Evolutionary conservation across 1,140 invertebrate species (phyloP).

Genomic region (Calliphora vicina): DNA sequence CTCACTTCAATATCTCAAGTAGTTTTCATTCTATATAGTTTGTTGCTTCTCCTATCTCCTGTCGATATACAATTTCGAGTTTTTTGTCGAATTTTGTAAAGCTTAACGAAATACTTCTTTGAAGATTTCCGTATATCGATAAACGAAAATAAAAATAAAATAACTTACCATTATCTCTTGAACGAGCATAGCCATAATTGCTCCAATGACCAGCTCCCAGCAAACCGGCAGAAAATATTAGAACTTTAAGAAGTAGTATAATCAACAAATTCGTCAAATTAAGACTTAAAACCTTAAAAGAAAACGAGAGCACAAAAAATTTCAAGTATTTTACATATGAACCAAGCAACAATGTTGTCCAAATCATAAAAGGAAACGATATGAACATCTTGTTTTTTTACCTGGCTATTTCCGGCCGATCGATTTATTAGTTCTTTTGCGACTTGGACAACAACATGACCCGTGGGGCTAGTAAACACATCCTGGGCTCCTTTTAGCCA

Average conservation of each 20-base stretch:
- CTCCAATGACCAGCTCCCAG: conserved; percentile 74
- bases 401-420: conserved; percentile 73
- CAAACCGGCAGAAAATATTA: conserved; percentile 81
- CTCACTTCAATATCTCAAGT: too few relatives aligned
- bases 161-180: conserved; percentile 38
- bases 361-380: too few relatives aligned
- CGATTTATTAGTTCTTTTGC: conserved; percentile 73
- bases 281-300: conserved; percentile 73
- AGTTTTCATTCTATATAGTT: too few relatives aligned
- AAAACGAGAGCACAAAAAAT: background rate
- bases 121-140: too few relatives aligned
- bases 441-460: conserved; percentile 70
- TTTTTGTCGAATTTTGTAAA: too few relatives aligned
- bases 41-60: too few relatives aligned
- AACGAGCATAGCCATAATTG: conserved; percentile 64
- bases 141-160: too few relatives aligned
- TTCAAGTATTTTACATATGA: background rate
- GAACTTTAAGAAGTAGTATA: conserved; percentile 79
- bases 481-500: conserved; percentile 66
- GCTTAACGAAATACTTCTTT: too few relatives aligned
- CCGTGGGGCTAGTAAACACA: conserved; percentile 66
- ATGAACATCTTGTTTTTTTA: too few relatives aligned
- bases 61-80: too few relatives aligned
- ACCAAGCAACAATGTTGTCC: too few relatives aligned
- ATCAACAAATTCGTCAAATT: conserved; percentile 84